phyloP scores from a whole-genome alignment of 2,888 invertebrate species.

The Caenorhabditis japonica region DNA sequence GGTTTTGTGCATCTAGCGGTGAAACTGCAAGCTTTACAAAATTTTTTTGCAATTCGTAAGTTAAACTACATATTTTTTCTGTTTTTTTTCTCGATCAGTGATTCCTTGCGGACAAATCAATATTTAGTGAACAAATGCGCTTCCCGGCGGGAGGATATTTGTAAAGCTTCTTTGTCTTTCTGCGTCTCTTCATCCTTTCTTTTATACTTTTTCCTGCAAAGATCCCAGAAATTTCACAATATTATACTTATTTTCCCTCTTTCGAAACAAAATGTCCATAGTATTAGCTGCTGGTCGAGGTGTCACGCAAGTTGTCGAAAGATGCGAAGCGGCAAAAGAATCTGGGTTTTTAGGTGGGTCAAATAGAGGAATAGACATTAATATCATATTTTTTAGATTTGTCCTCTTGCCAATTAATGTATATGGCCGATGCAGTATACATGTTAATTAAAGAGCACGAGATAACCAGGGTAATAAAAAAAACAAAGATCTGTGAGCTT shows the following conservation, averaged over 20 bases:
- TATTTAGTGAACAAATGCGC: no score
- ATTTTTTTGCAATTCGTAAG: no score
- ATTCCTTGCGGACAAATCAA: no score
- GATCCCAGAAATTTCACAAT: background rate
- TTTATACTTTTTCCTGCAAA: background rate
- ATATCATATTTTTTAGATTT: conserved; percentile 61
- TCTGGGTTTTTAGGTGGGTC: conserved; percentile 69
- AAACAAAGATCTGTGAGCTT: background rate
- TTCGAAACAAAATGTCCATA: conserved; percentile 31
- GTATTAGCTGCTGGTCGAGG: conserved; percentile 67
- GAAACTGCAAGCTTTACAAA: no score
- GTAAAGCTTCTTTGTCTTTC: background rate
- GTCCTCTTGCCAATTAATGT: conserved; percentile 71
- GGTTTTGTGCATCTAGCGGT: no score
- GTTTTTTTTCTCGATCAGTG: no score
- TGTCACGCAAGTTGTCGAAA: conserved; percentile 72
- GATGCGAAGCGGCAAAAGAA: conserved; percentile 72
- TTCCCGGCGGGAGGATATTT: no score
- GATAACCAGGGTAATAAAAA: conserved; percentile 36
- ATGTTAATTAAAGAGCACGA: conserved; percentile 67
- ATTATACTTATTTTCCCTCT: no score
- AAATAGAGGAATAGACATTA: no score
- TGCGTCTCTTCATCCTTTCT: background rate
- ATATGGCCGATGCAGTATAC: conserved; percentile 73
- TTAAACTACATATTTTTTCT: no score